phyloP scores from a whole-genome alignment of 2,888 invertebrate species.

The Scaeva pyrastri region DNA sequence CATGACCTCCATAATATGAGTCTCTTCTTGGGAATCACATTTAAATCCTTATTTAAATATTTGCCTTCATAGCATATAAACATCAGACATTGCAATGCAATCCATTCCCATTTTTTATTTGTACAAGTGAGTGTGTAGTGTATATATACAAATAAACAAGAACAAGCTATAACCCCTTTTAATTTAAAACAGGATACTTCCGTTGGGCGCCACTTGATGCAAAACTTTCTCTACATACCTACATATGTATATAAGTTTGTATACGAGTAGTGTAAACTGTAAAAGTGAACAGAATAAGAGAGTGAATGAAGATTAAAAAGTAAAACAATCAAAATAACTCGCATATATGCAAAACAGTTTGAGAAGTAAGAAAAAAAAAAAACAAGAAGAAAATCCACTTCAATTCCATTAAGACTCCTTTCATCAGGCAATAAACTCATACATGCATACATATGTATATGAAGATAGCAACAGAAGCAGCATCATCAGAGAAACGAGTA shows the following conservation, averaged over 20 bases:
- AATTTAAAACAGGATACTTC: constrained; percentile 53
- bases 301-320: constrained; percentile 50
- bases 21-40: not conserved
- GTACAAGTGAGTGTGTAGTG: too few relatives aligned
- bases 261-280: too few relatives aligned
- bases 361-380: constrained; percentile 47
- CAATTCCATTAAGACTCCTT: constrained; percentile 61
- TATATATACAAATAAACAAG: too few relatives aligned
- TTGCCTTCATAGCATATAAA: not conserved
- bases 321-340: constrained; percentile 62
- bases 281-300: not conserved
- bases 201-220: constrained; percentile 35
- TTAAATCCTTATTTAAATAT: constrained; percentile 28
- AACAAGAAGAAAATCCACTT: constrained; percentile 66
- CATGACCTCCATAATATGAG: not conserved
- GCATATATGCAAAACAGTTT: constrained; percentile 51
- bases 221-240: not conserved
- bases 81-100: too few relatives aligned
- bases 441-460: too few relatives aligned
- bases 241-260: too few relatives aligned
- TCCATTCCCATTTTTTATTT: not conserved
- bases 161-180: constrained; percentile 25
- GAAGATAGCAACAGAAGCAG: not conserved
- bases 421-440: constrained; percentile 11
- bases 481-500: not conserved